Evolutionary conservation across 23 tunicate genomes (phyloP).

Genomic region (Styela clava): DNA sequence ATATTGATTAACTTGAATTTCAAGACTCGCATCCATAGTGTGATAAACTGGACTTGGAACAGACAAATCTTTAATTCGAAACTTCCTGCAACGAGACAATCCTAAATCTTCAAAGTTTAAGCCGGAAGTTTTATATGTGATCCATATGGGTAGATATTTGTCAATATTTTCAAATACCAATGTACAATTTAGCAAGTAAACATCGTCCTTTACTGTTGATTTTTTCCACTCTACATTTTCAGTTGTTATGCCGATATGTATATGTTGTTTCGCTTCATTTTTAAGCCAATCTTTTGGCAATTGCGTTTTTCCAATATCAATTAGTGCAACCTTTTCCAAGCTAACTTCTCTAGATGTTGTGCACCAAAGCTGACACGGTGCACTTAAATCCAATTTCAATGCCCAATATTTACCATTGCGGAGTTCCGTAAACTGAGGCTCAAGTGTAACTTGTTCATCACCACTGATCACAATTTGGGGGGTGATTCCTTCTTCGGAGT

Average conservation of each 20-base stretch:
- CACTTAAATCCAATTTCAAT: too few relatives aligned
- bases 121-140: neutral
- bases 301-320: neutral
- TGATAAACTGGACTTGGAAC: constrained; percentile 41
- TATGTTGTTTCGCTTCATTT: neutral
- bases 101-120: constrained; percentile 19
- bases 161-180: constrained; percentile 15
- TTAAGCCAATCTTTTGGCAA: neutral
- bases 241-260: neutral
- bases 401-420: neutral
- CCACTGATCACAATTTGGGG: neutral
- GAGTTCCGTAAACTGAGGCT: neutral
- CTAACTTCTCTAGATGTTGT: neutral
- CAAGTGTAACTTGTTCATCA: neutral
- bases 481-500: neutral
- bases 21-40: constrained; percentile 20
- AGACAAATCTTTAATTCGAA: constrained; percentile 34
- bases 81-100: constrained; percentile 10
- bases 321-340: neutral
- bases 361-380: neutral
- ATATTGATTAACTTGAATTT: neutral
- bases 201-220: neutral
- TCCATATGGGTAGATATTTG: neutral
- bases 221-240: constrained; percentile 1
- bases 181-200: constrained; percentile 38